Conservation (phyloP, 2,797 vertebrate genomes). For the Sebastes variabilis region DNA sequence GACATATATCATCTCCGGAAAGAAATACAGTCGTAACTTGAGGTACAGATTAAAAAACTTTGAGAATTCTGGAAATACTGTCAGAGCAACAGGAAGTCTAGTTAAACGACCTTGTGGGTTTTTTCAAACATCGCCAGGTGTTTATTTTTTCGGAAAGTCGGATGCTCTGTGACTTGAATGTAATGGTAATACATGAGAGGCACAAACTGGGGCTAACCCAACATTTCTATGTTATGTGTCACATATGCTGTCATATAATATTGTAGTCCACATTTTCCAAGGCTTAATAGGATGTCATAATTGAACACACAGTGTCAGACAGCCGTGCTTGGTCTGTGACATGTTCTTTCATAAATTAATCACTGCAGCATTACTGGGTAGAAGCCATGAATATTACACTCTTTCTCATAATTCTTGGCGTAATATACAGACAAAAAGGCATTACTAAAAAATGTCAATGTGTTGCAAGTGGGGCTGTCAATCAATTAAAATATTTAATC, state of each 20-base stretch:
- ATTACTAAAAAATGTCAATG: neutral
- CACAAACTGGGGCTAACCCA: neutral
- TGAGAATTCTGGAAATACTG: neutral
- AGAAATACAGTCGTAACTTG: neutral
- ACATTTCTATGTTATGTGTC: neutral
- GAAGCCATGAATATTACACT: conserved; percentile 15
- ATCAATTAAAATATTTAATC: no score
- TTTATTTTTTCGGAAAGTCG: neutral
- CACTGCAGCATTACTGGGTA: neutral
- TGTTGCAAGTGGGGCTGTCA: neutral
- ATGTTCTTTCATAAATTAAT: conserved; percentile 6
- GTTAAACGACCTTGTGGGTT: neutral
- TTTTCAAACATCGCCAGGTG: neutral
- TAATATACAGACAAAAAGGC: neutral
- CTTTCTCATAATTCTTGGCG: neutral
- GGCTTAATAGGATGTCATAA: neutral
- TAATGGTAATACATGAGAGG: neutral
- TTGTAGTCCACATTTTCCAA: neutral
- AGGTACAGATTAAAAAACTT: neutral
- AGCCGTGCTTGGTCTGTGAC: neutral
- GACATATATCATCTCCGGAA: neutral
- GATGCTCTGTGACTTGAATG: neutral
- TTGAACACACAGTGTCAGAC: neutral
- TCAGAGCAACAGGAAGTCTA: neutral
- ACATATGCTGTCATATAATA: neutral